These are phyloP conservation scores for Sparidentex hasta DNA, from an alignment of 2,797 vertebrate species.

Conservation along the genomic window DNA sequence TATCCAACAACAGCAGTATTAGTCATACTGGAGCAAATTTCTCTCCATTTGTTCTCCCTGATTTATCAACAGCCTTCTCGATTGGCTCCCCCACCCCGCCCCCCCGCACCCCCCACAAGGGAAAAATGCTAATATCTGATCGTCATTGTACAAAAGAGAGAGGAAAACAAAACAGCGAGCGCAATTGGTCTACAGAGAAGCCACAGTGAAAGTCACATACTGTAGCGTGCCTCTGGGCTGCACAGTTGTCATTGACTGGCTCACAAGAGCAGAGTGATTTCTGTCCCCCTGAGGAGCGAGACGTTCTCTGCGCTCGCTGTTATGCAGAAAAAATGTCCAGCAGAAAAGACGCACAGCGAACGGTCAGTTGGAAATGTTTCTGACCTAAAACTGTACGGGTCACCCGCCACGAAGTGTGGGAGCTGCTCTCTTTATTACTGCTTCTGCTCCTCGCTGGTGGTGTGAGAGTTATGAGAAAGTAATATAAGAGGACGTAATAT, in stretches of 20 bases:
- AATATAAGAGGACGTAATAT: conserved; percentile 18
- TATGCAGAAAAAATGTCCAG: conserved; percentile 47
- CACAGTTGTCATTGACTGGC: conserved; percentile 67
- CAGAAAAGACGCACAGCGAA: conserved; percentile 42
- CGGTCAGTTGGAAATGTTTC: conserved; percentile 54
- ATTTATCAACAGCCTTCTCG: conserved; percentile 11
- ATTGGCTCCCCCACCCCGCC: not conserved
- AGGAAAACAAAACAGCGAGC: conserved; percentile 39
- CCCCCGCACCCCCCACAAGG: conserved; percentile 1
- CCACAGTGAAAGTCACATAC: conserved; percentile 67
- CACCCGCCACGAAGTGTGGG: conserved; percentile 3
- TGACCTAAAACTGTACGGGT: conserved; percentile 53
- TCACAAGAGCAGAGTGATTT: conserved; percentile 76
- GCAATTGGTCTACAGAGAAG: conserved; percentile 55
- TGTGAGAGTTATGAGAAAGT: conserved; percentile 7
- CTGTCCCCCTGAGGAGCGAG: conserved; percentile 66
- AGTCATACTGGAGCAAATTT: not conserved
- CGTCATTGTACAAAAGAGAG: conserved; percentile 41
- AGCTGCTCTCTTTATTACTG: conserved; percentile 41
- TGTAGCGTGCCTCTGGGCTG: conserved; percentile 61
- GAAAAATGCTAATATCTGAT: conserved; percentile 35
- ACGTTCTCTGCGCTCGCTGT: conserved; percentile 51
- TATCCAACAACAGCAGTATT: conserved; percentile 8
- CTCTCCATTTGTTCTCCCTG: conserved; percentile 10
- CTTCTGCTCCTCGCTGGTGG: conserved; percentile 5